These are phyloP conservation scores for Aproaerema taeniolella DNA, from an alignment of 2,888 invertebrate genomes.

Conservation along the genomic window DNA sequence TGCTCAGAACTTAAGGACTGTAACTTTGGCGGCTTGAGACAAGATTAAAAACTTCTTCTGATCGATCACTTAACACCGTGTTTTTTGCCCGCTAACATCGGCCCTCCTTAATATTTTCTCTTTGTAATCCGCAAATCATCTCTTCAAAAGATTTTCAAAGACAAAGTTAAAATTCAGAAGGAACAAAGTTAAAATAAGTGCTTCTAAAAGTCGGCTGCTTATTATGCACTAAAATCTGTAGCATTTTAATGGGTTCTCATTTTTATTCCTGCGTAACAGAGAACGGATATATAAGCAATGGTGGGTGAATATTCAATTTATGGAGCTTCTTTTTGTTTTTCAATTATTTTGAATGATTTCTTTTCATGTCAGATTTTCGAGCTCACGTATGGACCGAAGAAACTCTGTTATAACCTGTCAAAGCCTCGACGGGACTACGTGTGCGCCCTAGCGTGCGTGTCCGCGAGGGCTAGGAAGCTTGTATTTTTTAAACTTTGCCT, in stretches of 20 bases:
- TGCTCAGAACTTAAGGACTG: constrained; percentile 53
- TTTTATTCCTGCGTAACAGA: constrained; percentile 57
- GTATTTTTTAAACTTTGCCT: constrained; percentile 76
- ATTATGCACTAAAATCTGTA: constrained; percentile 55
- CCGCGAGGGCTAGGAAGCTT: constrained; percentile 53
- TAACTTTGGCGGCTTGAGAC: constrained; percentile 53
- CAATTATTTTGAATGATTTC: constrained; percentile 3
- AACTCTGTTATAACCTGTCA: constrained; percentile 9
- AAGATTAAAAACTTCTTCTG: constrained; percentile 70
- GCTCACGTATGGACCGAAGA: constrained; percentile 7
- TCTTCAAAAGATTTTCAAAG: constrained; percentile 30
- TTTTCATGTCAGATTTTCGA: too few species aligned
- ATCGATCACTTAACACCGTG: constrained; percentile 61
- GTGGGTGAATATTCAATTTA: constrained; percentile 43
- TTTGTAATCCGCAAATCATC: constrained; percentile 23
- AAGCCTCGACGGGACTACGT: neutral
- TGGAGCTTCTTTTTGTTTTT: constrained; percentile 3
- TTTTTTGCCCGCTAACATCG: constrained; percentile 50
- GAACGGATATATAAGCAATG: constrained; percentile 41
- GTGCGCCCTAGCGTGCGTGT: neutral
- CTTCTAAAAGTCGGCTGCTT: constrained; percentile 40
- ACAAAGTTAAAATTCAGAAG: constrained; percentile 32
- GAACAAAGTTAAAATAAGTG: constrained; percentile 24
- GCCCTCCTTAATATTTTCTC: constrained; percentile 41
- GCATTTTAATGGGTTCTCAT: constrained; percentile 62